phyloP scores from a whole-genome alignment of 2,797 vertebrate genomes.

The Mormyrus proboscirostris region DNA sequence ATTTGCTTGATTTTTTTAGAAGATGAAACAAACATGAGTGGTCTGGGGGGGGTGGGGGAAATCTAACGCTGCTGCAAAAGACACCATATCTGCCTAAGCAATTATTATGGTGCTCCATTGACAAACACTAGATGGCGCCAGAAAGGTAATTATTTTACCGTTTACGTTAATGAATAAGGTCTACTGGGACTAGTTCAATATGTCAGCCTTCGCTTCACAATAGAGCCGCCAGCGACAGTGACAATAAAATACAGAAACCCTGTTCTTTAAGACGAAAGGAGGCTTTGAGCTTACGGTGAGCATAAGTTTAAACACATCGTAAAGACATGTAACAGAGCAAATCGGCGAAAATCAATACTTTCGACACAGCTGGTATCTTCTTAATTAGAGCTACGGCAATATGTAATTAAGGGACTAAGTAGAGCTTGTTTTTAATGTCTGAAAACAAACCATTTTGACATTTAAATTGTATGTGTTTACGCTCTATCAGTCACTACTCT shows the following conservation, averaged over 20 bases:
- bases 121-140: conserved; percentile 12
- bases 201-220: not conserved
- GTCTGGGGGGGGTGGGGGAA: not conserved
- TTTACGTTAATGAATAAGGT: not conserved
- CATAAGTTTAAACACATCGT: not conserved
- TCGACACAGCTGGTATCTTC: not conserved
- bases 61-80: not conserved
- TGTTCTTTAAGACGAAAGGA: not conserved
- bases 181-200: not conserved
- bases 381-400: conserved; percentile 15
- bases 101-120: not conserved
- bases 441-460: not conserved
- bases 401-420: conserved; percentile 15
- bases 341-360: conserved; percentile 9
- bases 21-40: not conserved
- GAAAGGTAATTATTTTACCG: not conserved
- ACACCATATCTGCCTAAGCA: not conserved
- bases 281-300: not conserved
- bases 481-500: not conserved
- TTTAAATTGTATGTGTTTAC: not conserved
- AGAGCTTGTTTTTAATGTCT: conserved; percentile 10
- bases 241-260: not conserved
- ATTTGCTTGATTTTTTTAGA: not conserved
- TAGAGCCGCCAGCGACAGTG: not conserved
- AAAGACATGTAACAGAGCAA: not conserved